Base-by-base conservation (phyloP, 2,113 vertebrate genomes). In the Microcebus tavaratra region DNA sequence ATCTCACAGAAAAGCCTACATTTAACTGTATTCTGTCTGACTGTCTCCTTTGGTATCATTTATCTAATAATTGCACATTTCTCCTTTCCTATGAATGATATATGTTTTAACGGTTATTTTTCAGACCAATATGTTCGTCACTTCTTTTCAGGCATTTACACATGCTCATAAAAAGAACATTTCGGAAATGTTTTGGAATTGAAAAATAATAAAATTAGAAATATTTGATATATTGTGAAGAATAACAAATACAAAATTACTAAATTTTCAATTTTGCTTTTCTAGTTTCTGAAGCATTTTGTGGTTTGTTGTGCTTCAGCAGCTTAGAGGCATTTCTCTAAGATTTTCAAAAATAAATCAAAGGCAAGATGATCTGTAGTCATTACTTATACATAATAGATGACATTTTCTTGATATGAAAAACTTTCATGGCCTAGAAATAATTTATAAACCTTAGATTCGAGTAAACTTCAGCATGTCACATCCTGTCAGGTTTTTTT, bases 271-370 rank as follows among this genome's bases (percentile, higher is more conserved):
- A 63, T 91, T 57, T 93, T 85, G 25, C 17, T 61, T 57, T 48
- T 87, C 79, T 55, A 75, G 18, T 82, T 85, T 80, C 65, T 85
- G 42, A 86, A 85, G 34, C 21, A 79, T 45, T 95, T 87, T 88
- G 4, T 68, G 8, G 11, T 82, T 36, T 72, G 25, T 50, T 88
- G 31, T 82, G 4, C 75, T 76, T 95, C 34, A 78, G 61, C 5
- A 96, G 21, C 42, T 84, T 88, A 73, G n/a, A 10, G 39, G 23
- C 34, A 91, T 94, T 95, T 97, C 48, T 73, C 12, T 83, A 61
- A 96, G 39, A 93, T 63, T 94, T 86, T 96, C 76, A 95, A 95
- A 97, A 97, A 50, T 91, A 94, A 89, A 89, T 97, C 79, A 97
- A 97, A 96, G 81, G 50, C 42, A 88, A 90, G 63, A 92, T 88